Conservation (phyloP, 1,140 invertebrate genomes). For the Bombus pyrosoma region DNA sequence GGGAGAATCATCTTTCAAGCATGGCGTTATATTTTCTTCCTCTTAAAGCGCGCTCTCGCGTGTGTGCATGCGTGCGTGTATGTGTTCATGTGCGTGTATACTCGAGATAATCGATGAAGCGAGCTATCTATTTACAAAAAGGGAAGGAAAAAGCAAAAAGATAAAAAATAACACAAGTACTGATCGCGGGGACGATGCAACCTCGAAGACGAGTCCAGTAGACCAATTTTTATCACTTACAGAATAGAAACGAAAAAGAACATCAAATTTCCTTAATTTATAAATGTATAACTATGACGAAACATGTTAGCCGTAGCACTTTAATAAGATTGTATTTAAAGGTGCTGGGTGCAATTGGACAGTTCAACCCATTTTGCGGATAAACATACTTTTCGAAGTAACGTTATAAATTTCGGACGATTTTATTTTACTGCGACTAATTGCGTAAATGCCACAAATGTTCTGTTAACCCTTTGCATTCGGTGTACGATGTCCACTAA, state of each 20-base stretch:
- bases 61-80: constrained; percentile 65
- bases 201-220: constrained; percentile 16
- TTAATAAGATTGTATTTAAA: neutral
- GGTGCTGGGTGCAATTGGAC: constrained; percentile 5
- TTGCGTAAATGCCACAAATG: neutral
- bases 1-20: constrained; percentile 16
- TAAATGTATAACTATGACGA: too few relatives aligned
- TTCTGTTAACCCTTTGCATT: constrained; percentile 26
- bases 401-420: neutral
- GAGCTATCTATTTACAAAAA: constrained; percentile 49
- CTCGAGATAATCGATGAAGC: constrained; percentile 58
- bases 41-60: constrained; percentile 59
- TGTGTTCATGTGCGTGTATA: constrained; percentile 64
- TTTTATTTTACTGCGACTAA: constrained; percentile 3
- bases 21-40: constrained; percentile 53
- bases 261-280: neutral
- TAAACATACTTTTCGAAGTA: neutral
- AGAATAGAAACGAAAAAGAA: neutral
- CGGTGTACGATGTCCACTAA: neutral
- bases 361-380: neutral
- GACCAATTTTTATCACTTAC: neutral
- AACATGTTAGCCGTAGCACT: neutral
- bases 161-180: constrained; percentile 4
- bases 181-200: constrained; percentile 59
- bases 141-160: constrained; percentile 11